Conservation (phyloP, 2,797 vertebrate genomes). For the Sebastolobus alascanus region DNA sequence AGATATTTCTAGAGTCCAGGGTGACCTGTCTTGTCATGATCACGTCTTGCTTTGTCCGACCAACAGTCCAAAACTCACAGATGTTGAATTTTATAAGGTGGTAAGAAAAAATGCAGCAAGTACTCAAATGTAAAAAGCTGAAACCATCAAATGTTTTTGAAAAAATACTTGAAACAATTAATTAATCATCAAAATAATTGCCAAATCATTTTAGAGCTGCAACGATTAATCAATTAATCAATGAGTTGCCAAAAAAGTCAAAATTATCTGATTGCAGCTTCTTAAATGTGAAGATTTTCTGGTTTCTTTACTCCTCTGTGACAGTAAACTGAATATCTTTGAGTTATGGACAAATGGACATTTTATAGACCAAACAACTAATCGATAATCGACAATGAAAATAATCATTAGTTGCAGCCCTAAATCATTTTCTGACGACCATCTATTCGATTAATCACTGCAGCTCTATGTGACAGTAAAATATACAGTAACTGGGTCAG, state of each 20-base stretch:
- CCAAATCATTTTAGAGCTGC: fast-evolving
- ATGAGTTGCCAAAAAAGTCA: too few species aligned
- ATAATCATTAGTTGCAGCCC: too few species aligned
- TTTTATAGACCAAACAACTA: too few species aligned
- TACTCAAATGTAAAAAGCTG: not conserved
- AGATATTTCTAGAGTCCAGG: not conserved
- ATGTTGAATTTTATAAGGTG: not conserved
- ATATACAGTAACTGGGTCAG: not conserved
- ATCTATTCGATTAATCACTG: not conserved
- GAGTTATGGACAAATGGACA: too few species aligned
- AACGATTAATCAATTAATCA: too few species aligned
- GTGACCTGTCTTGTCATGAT: not conserved
- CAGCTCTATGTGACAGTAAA: not conserved
- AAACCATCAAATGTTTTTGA: not conserved
- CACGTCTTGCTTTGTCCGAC: not conserved
- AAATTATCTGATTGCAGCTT: too few species aligned
- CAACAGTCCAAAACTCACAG: not conserved
- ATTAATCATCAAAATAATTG: not conserved
- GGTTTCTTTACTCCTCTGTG: too few species aligned
- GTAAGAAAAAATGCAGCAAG: not conserved
- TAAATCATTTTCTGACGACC: not conserved
- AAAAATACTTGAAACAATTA: not conserved
- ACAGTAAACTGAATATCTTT: too few species aligned
- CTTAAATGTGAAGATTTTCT: too few species aligned
- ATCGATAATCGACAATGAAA: too few species aligned